These are phyloP conservation scores for Littorina saxatilis DNA, from an alignment of 1,140 invertebrate genomes.

Conservation along the genomic window DNA sequence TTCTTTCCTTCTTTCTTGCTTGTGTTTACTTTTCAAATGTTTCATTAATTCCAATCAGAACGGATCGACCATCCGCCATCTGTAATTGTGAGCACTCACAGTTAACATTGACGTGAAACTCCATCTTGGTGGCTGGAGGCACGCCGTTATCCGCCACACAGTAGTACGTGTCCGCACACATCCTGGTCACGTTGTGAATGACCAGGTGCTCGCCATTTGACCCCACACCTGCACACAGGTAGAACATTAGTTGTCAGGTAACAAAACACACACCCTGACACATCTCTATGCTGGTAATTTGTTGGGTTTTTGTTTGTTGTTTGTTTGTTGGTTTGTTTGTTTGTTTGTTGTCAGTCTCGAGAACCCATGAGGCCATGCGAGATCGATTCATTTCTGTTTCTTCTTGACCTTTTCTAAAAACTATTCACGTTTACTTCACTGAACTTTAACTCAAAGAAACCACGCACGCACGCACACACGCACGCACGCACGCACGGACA, in stretches of 20 bases:
- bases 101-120: constrained; percentile 59
- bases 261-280: not conserved
- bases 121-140: constrained; percentile 58
- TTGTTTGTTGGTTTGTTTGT: not conserved
- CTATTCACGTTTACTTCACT: too few relatives aligned
- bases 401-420: too few relatives aligned
- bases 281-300: too few relatives aligned
- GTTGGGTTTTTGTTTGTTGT: too few relatives aligned
- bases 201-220: constrained; percentile 59
- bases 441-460: too few relatives aligned
- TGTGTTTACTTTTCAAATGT: too few relatives aligned
- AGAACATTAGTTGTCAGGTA: not conserved
- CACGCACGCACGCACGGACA: not conserved
- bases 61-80: too few relatives aligned
- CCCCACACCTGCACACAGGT: constrained; percentile 53
- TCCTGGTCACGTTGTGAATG: constrained; percentile 68
- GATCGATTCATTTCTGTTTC: not conserved
- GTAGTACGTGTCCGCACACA: constrained; percentile 65
- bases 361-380: not conserved
- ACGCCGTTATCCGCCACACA: constrained; percentile 70
- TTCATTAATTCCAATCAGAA: too few relatives aligned
- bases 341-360: not conserved
- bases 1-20: too few relatives aligned
- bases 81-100: too few relatives aligned
- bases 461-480: too few relatives aligned